Percentiles rank a stretch among this genome's conserved stretches.
Evolutionary conservation across 2,113 vertebrate genomes (phyloP).

Genomic region (Callaeas wilsoni): DNA sequence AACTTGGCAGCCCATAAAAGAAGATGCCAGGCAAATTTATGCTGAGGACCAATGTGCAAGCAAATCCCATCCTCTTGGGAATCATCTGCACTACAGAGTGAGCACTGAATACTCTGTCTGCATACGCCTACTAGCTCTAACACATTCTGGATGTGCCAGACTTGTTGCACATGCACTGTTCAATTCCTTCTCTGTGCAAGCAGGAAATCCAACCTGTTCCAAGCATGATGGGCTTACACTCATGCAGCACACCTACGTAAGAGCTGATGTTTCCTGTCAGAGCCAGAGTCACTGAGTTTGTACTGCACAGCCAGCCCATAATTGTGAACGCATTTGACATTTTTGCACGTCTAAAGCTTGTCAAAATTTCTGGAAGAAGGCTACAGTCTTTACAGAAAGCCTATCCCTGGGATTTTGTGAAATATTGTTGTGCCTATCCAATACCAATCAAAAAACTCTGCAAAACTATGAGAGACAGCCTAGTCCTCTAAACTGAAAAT

Average conservation of each 20-base stretch:
- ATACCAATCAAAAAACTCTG: background rate
- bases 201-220: background rate
- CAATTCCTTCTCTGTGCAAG: background rate
- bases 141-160: constrained; percentile 63
- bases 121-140: constrained; percentile 50
- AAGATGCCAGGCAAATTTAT: background rate
- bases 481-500: constrained; percentile 17
- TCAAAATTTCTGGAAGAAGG: background rate
- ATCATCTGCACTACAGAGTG: constrained; percentile 25
- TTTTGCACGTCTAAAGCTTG: background rate
- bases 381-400: background rate
- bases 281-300: background rate
- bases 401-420: background rate
- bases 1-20: background rate
- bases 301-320: background rate
- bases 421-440: background rate
- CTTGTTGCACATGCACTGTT: constrained; percentile 45
- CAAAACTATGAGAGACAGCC: background rate
- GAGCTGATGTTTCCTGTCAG: background rate
- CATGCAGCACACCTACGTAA: background rate
- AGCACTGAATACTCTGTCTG: constrained; percentile 14
- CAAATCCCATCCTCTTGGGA: background rate
- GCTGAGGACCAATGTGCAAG: background rate
- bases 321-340: background rate
- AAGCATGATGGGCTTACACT: background rate